Evolutionary conservation across 1,140 invertebrate genomes (phyloP).

Genomic region (Drosophila paulistorum): DNA sequence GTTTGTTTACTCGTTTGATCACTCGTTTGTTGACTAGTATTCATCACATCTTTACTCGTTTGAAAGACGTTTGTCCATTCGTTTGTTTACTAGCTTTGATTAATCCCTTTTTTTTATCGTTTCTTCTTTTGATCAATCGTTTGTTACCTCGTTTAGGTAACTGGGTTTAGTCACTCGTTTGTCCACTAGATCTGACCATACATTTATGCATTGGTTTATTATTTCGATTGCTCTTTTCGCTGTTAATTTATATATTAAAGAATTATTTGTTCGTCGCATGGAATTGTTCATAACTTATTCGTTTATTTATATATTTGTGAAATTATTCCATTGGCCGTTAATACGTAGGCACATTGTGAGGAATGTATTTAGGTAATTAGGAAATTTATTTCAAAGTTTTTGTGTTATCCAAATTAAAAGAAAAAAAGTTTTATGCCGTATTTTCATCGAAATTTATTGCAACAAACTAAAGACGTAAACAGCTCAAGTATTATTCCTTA

Average conservation of each 20-base stretch:
- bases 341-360: no score
- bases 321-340: background rate
- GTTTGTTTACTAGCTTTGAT: no score
- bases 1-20: background rate
- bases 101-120: no score
- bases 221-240: background rate
- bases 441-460: slow-evolving; percentile 5
- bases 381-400: background rate
- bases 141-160: background rate
- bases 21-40: background rate
- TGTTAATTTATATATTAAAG: background rate
- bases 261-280: background rate
- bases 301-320: background rate
- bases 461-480: background rate
- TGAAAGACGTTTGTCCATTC: no score
- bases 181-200: background rate
- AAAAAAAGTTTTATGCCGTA: background rate
- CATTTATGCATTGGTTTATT: background rate
- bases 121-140: background rate
- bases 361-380: background rate
- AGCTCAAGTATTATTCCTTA: slow-evolving; percentile 1
- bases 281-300: background rate
- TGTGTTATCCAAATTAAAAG: background rate
- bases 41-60: no score
- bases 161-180: background rate